These are phyloP conservation scores for Dasyurus viverrinus DNA, from an alignment of 2,113 vertebrate species.

Conservation along the genomic window DNA sequence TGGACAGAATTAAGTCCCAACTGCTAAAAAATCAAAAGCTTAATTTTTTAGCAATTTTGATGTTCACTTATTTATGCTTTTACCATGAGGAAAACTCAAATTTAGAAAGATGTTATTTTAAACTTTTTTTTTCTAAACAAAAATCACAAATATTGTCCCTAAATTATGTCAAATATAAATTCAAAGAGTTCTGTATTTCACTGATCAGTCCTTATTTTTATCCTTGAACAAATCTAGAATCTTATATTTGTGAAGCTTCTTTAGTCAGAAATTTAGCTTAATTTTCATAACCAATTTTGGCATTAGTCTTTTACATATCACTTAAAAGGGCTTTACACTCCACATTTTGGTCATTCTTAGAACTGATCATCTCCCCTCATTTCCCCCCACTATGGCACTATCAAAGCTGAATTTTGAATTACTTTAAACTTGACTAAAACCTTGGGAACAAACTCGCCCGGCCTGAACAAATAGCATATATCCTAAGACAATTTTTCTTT, in stretches of 20 bases:
- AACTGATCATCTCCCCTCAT: background rate
- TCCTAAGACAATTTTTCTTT: slow-evolving; percentile 41
- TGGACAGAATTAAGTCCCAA: background rate
- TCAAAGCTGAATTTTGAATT: slow-evolving; percentile 14
- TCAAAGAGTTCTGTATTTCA: slow-evolving; percentile 17
- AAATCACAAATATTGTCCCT: slow-evolving; percentile 1
- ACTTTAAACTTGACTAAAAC: background rate
- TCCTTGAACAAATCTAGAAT: background rate
- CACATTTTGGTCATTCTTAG: background rate
- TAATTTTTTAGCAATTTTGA: slow-evolving; percentile 18
- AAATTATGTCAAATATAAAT: background rate
- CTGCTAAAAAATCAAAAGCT: background rate
- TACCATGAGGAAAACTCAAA: slow-evolving; percentile 39
- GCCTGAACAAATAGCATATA: background rate
- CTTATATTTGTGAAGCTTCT: background rate
- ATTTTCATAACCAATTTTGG: background rate
- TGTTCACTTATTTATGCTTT: slow-evolving; percentile 45
- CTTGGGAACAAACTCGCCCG: background rate
- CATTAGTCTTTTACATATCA: background rate
- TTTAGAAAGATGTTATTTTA: background rate
- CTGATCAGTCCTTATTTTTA: slow-evolving; percentile 1
- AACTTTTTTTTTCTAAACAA: slow-evolving; percentile 41
- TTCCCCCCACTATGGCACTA: background rate
- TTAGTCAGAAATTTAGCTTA: background rate
- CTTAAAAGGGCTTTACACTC: background rate